Evolutionary conservation across 53 echinoderm and acorn worm species (phyloP), one percentile per base, ranked within the genome.

Genomic region (Zoroaster sp.): DNA sequence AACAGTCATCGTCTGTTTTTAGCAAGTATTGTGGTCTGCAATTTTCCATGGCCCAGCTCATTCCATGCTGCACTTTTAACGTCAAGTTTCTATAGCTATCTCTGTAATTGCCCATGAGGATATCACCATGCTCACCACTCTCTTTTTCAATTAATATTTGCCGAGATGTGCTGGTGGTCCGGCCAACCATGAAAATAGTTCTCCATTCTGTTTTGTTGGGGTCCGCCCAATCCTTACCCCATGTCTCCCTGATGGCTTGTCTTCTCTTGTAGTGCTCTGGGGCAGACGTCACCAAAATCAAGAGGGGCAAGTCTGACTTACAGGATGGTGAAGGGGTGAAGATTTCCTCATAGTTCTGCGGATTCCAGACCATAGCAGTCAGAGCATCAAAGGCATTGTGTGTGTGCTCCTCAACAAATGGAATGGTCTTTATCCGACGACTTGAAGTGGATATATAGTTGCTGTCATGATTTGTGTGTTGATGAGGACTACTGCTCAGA

Each of bases 1-100:
- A 99, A 47, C 96, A 94, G 76, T 99, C 94, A 37, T 98, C 99
- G 30, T 94, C 94, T 5, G 96, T 94, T 91, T 99, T 99, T 7
- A 99, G 87, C n/a, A 96, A 45, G 69, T 78, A 99, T 40, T 87
- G 83, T 37, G 99, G 94, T 59, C 72, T 89, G 87, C 99, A 99
- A 75, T 91, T 76, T 25, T 91, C 88, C 34, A 82, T 70, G 5
- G 96, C 93, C 99, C 99, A 99, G 3, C 51, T 76, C 32, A 99
- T 69, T 37, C 96, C 99, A 70, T 93, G 93, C 73, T 99, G 95
- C 31, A 99, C 96, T 91, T 99, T 99, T 1, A 91, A 34, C 35
- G 99, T 96, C 66, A 94, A 78, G 83, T 99, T 99, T 31, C 93
- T 44, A 72, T 93, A 92, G 38, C 73, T 80, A 63, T 99, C 99